A percentile compares a stretch with the other conserved stretches of the same genome.
Evolutionary conservation across 2,888 invertebrate species (phyloP).

Genomic region (Spodoptera picta): DNA sequence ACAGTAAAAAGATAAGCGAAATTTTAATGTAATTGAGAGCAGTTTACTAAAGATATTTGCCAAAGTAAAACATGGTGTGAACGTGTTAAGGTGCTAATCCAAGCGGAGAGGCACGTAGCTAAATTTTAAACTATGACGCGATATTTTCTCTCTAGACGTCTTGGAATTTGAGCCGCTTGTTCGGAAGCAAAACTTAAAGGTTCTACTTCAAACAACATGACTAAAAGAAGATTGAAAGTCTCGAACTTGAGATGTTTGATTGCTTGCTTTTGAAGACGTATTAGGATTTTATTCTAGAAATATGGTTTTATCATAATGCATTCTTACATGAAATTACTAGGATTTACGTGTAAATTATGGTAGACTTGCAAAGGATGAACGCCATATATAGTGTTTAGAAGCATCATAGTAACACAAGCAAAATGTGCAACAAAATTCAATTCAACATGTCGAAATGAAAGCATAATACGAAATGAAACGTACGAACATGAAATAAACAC

Average conservation of each 20-base stretch:
- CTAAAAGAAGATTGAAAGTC: constrained; percentile 5
- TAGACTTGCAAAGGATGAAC: too few relatives aligned
- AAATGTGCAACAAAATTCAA: not conserved
- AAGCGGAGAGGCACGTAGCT: constrained; percentile 25
- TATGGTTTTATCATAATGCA: too few relatives aligned
- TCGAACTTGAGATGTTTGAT: constrained; percentile 1
- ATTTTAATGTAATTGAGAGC: constrained; percentile 13
- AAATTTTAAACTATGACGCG: constrained; percentile 35
- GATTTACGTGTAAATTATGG: constrained; percentile 19
- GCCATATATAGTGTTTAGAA: too few relatives aligned
- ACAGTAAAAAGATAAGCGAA: constrained; percentile 11
- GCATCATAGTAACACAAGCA: not conserved
- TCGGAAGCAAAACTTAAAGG: constrained; percentile 15
- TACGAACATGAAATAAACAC: constrained; percentile 20
- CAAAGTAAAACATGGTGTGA: constrained; percentile 40
- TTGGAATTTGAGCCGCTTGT: constrained; percentile 25
- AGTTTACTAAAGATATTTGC: constrained; percentile 39
- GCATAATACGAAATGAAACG: constrained; percentile 14
- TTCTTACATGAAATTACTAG: constrained; percentile 22
- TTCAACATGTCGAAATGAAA: not conserved
- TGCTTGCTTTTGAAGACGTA: not conserved
- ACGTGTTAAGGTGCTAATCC: constrained; percentile 25
- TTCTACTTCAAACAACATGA: constrained; percentile 15
- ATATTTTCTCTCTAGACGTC: constrained; percentile 40
- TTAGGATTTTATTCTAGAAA: too few relatives aligned